A percentile compares a stretch with the other conserved stretches of the same genome.
These are phyloP conservation scores for Sminthopsis crassicaudata DNA, from an alignment of 2,113 vertebrate species.

Conservation along the genomic window DNA sequence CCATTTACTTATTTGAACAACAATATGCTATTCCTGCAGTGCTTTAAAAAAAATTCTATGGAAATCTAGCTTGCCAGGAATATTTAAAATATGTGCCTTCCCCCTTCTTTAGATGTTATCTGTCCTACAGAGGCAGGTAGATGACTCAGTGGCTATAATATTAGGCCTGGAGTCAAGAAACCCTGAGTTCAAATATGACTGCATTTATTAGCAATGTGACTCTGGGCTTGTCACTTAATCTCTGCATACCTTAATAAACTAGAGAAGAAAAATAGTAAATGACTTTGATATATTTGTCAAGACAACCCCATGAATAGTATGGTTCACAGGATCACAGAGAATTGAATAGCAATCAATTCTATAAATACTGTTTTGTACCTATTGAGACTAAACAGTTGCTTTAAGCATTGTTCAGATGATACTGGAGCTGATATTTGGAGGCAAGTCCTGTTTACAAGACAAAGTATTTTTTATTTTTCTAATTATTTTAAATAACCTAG, in stretches of 20 bases:
- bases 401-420: slow-evolving; percentile 19
- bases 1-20: slow-evolving; percentile 40
- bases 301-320: background rate
- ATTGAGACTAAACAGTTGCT: background rate
- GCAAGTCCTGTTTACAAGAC: slow-evolving; percentile 37
- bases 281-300: background rate
- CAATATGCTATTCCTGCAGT: background rate
- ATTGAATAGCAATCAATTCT: background rate
- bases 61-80: slow-evolving; percentile 11
- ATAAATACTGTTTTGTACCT: background rate
- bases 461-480: slow-evolving; percentile 17
- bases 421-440: slow-evolving; percentile 13
- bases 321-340: background rate
- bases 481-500: slow-evolving; percentile 26
- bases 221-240: background rate
- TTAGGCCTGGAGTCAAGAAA: background rate
- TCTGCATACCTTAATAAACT: background rate
- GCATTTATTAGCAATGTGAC: background rate
- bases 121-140: background rate
- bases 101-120: background rate
- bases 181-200: background rate
- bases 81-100: slow-evolving; percentile 39
- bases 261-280: background rate
- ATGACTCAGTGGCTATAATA: background rate
- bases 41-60: slow-evolving; percentile 55